A percentile compares a stretch with the other conserved stretches of the same genome.
These are phyloP conservation scores for Tragelaphus oryx DNA, from an alignment of 2,797 vertebrate species.

Conservation along the genomic window DNA sequence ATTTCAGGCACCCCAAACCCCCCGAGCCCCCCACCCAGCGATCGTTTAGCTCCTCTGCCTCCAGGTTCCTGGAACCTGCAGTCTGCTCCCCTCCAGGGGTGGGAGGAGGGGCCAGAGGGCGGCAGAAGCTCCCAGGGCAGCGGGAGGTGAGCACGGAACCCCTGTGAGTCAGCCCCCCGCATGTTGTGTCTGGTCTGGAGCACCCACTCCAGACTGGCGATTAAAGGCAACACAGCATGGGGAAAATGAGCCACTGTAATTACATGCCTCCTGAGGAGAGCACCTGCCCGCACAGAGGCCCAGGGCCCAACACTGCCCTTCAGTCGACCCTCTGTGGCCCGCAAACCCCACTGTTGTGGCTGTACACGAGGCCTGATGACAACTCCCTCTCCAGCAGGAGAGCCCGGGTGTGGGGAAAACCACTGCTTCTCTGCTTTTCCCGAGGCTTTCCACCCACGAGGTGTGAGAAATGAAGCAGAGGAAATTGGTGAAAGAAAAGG, in stretches of 20 bases:
- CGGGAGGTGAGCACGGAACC: neutral
- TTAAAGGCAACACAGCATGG: constrained; percentile 26
- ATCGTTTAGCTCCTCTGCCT: neutral
- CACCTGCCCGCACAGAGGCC: constrained; percentile 31
- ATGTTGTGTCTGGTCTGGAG: neutral
- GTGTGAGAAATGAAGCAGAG: neutral
- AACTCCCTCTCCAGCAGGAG: neutral
- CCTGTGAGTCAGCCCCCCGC: neutral
- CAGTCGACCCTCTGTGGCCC: neutral
- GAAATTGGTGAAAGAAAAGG: neutral
- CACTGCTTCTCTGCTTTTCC: neutral
- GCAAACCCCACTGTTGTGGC: neutral
- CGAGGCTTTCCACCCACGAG: neutral
- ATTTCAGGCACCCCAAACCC: neutral
- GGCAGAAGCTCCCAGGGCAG: neutral
- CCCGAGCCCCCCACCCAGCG: no score
- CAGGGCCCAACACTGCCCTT: neutral
- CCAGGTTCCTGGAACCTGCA: neutral
- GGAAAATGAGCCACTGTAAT: constrained; percentile 56
- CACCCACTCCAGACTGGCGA: constrained; percentile 42
- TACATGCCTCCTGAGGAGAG: constrained; percentile 34
- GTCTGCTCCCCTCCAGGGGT: neutral
- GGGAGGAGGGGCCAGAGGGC: neutral
- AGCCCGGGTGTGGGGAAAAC: neutral
- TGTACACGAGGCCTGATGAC: fast-evolving